phyloP scores from a whole-genome alignment of 2,113 vertebrate species.

The Tylochromis polylepis region DNA sequence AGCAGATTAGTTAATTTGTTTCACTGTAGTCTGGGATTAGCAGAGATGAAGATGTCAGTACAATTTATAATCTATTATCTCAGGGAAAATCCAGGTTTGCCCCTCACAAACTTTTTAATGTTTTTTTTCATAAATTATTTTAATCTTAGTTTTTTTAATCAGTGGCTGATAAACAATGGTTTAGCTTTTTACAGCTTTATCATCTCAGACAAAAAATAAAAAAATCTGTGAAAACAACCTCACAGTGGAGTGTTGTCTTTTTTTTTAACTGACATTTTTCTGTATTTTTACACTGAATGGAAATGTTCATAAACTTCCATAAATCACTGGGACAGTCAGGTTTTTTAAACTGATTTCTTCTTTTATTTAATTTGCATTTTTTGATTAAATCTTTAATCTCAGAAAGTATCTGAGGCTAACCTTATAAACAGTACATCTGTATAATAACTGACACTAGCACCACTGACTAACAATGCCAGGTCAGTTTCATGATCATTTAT shows the following conservation, averaged over 20 bases:
- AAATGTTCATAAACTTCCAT: background rate
- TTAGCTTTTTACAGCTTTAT: background rate
- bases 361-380: background rate
- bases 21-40: background rate
- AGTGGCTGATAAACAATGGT: background rate
- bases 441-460: background rate
- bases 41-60: background rate
- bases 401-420: background rate
- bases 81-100: too few species aligned
- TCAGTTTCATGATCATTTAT: background rate
- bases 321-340: background rate
- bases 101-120: background rate
- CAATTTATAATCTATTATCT: background rate
- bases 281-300: background rate
- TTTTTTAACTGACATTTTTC: background rate
- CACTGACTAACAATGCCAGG: background rate
- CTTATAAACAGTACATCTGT: background rate
- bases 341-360: background rate
- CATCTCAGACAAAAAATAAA: background rate
- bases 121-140: too few species aligned
- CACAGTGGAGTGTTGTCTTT: too few species aligned
- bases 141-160: fast-evolving
- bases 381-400: background rate
- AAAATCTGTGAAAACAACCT: background rate
- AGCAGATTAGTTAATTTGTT: background rate